phyloP scores from a whole-genome alignment of 37 sponge, comb jelly and placozoan genomes.

The Amphimedon queenslandica region DNA sequence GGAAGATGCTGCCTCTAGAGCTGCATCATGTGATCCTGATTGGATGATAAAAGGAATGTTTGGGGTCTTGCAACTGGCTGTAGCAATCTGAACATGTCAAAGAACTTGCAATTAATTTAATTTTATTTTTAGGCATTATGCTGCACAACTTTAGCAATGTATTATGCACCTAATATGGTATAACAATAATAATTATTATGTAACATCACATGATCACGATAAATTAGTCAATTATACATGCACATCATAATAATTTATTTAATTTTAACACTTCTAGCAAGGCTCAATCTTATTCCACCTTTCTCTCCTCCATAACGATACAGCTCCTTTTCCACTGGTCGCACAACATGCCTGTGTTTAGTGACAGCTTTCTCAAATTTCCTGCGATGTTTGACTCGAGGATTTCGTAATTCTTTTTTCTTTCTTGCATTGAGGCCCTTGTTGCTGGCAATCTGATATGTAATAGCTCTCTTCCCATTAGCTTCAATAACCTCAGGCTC shows the following conservation, averaged over 20 bases:
- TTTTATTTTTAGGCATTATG: not conserved
- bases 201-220: not conserved
- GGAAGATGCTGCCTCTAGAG: conserved; percentile 52
- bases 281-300: conserved; percentile 71
- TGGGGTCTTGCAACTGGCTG: conserved; percentile 79
- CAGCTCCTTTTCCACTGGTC: conserved; percentile 50
- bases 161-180: too few species aligned
- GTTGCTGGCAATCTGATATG: conserved; percentile 80
- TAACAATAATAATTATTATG: too few species aligned
- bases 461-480: conserved; percentile 73
- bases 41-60: conserved; percentile 91
- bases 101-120: not conserved
- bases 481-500: conserved; percentile 20
- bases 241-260: conserved; percentile 61
- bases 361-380: conserved; percentile 78
- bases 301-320: conserved; percentile 70
- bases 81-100: too few species aligned
- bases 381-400: conserved; percentile 87
- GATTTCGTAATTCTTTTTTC: conserved; percentile 91
- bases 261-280: conserved; percentile 70
- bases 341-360: conserved; percentile 70
- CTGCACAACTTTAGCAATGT: not conserved
- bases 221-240: too few species aligned
- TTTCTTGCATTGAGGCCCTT: conserved; percentile 82
- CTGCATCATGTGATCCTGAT: conserved; percentile 60